These are phyloP conservation scores for Dolichopus griseipennis DNA, from an alignment of 2,888 invertebrate species.

Conservation along the genomic window DNA sequence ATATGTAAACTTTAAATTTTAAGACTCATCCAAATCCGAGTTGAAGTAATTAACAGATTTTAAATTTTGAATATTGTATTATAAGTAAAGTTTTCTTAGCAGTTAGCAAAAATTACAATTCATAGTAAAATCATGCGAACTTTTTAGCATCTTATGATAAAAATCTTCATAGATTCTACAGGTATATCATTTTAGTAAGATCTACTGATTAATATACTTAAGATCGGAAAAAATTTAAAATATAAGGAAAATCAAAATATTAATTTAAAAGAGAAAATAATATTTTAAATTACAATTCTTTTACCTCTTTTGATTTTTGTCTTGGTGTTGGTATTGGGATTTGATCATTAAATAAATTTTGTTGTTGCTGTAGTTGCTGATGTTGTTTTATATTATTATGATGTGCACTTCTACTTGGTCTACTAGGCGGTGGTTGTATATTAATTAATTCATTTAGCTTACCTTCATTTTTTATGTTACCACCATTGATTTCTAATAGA, in stretches of 20 bases:
- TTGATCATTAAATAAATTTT: conserved; percentile 26
- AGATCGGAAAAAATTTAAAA: no score
- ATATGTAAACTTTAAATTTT: no score
- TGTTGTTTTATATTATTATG: conserved; percentile 27
- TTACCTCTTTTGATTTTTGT: conserved; percentile 21
- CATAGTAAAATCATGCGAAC: no score
- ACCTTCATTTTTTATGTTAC: conserved; percentile 20
- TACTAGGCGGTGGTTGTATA: conserved; percentile 26
- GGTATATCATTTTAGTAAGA: no score
- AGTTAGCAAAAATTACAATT: no score
- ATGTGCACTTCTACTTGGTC: conserved; percentile 23
- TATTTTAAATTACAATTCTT: conserved; percentile 10
- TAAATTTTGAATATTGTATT: no score
- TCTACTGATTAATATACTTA: background rate
- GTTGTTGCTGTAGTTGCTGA: conserved; percentile 32
- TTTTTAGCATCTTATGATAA: no score
- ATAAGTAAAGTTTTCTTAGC: no score
- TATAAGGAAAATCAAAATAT: no score
- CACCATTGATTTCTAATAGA: background rate
- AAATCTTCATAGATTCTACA: no score
- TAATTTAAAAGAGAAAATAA: conserved; percentile 21
- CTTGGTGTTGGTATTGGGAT: conserved; percentile 34
- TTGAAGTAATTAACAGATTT: no score
- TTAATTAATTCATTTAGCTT: conserved; percentile 25
- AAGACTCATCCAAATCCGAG: no score